These are phyloP conservation scores for Trissolcus brochymenae DNA, from an alignment of 2,888 invertebrate species.

Conservation along the genomic window DNA sequence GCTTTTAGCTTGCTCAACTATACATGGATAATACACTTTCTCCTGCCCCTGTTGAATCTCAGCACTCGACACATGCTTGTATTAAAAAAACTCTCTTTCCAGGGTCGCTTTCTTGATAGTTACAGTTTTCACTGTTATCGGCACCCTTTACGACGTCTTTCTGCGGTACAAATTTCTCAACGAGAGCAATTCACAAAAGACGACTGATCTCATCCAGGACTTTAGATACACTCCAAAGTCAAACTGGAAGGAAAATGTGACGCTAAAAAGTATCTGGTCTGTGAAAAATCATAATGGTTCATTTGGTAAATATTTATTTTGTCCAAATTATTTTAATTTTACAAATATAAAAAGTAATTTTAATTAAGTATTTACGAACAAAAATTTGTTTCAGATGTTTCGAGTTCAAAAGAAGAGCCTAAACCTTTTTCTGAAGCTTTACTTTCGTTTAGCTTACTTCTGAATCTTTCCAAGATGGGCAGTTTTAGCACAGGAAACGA, in stretches of 20 bases:
- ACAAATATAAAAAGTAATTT: background rate
- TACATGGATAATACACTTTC: background rate
- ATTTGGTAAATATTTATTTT: conserved; percentile 56
- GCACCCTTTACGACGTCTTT: conserved; percentile 77
- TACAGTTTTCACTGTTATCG: conserved; percentile 72
- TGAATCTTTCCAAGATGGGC: conserved; percentile 67
- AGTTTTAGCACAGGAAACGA: conserved; percentile 75
- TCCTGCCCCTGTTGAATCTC: conserved; percentile 5
- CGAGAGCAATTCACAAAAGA: conserved; percentile 43
- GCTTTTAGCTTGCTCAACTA: background rate
- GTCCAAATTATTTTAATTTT: background rate
- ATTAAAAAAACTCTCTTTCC: conserved; percentile 37
- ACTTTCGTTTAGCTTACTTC: conserved; percentile 68
- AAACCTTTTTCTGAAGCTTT: conserved; percentile 66
- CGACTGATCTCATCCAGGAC: conserved; percentile 44
- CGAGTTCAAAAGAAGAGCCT: conserved; percentile 60
- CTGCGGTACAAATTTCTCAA: conserved; percentile 62
- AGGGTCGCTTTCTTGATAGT: conserved; percentile 67
- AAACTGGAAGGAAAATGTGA: conserved; percentile 58
- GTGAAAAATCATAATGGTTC: conserved; percentile 65
- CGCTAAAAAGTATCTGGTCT: conserved; percentile 63
- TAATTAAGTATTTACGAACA: background rate
- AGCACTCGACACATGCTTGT: conserved; percentile 12
- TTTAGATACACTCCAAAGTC: conserved; percentile 12
- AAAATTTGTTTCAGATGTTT: conserved; percentile 59